Percentiles rank a stretch among this genome's conserved stretches.
phyloP scores from a whole-genome alignment of 2,113 vertebrate species.

The Trachemys scripta region DNA sequence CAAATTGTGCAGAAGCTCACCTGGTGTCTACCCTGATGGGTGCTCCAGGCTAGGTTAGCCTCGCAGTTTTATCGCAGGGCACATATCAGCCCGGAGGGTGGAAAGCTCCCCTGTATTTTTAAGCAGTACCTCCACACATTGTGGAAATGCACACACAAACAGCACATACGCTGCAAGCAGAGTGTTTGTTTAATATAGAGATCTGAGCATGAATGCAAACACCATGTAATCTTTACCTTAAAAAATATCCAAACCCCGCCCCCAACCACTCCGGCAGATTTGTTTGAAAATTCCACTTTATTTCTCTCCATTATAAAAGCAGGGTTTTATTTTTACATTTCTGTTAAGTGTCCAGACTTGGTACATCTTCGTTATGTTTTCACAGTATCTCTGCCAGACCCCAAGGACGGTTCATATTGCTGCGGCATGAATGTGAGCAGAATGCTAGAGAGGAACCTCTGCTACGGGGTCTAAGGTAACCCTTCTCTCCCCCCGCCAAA shows the following conservation, averaged over 20 bases:
- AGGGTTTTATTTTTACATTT: conserved; percentile 66
- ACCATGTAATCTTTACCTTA: accelerated
- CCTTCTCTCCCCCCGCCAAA: background rate
- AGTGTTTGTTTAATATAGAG: background rate
- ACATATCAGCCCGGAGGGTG: background rate
- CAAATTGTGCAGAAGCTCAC: accelerated
- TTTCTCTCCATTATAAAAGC: conserved; percentile 81
- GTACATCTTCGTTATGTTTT: conserved; percentile 71
- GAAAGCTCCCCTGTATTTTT: background rate
- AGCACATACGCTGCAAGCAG: accelerated
- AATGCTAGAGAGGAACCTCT: background rate
- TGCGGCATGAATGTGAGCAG: conserved; percentile 43
- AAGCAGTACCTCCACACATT: background rate
- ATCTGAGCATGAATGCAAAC: background rate
- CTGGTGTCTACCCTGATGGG: background rate
- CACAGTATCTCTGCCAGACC: conserved; percentile 80
- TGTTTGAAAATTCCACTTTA: conserved; percentile 81
- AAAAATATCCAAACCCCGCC: conserved; percentile 17
- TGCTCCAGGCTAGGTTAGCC: background rate
- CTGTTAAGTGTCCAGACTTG: conserved; percentile 67
- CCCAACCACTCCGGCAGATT: conserved; percentile 35
- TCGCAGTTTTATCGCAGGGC: background rate
- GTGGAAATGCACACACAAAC: background rate
- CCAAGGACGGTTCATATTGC: conserved; percentile 77
- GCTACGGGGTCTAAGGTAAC: background rate